Evolutionary conservation across 2,113 vertebrate species (phyloP).

Genomic region (Sula dactylatra): DNA sequence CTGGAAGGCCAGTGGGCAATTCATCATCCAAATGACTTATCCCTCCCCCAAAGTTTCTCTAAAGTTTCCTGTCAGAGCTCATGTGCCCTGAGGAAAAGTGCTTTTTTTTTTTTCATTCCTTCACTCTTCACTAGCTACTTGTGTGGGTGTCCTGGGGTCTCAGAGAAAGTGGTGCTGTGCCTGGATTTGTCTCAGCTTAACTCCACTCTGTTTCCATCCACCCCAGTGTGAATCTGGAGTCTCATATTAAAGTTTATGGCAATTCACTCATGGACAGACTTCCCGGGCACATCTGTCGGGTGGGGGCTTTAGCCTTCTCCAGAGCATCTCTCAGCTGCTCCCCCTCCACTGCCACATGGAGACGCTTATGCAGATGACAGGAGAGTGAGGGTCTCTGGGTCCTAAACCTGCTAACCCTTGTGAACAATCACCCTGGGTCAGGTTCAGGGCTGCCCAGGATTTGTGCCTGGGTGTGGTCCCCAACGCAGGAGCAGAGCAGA

Average conservation of each 20-base stretch:
- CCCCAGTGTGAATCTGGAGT: not conserved
- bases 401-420: not conserved
- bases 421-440: not conserved
- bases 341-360: not conserved
- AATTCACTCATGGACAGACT: not conserved
- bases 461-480: not conserved
- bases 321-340: not conserved
- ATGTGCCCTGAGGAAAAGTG: conserved; percentile 32
- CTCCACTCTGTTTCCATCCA: not conserved
- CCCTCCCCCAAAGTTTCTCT: conserved; percentile 44
- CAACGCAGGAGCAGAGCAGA: not conserved
- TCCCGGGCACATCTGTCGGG: not conserved
- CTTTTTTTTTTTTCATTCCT: conserved; percentile 35
- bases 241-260: not conserved
- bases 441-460: not conserved
- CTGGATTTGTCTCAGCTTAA: not conserved
- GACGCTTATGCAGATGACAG: not conserved
- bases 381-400: not conserved
- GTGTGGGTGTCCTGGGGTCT: conserved; percentile 17
- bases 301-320: not conserved
- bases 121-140: conserved; percentile 2
- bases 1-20: not conserved
- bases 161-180: not conserved
- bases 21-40: conserved; percentile 33
- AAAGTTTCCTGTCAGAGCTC: conserved; percentile 48